Base-by-base conservation (phyloP, 2,888 invertebrate genomes). In the Drosophila demipolita region DNA sequence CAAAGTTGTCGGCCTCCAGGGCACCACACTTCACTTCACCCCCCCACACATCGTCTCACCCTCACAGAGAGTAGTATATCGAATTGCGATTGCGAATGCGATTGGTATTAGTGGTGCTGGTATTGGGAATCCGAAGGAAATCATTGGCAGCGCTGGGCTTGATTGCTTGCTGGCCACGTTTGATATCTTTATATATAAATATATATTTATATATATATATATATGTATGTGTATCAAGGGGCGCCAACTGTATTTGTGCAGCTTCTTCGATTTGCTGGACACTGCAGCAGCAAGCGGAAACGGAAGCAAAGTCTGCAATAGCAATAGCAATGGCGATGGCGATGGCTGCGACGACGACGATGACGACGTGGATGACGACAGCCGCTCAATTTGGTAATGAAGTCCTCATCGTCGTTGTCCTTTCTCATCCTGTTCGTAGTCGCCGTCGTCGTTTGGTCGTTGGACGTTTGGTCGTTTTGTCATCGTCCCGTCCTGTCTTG, bases 301-400 rank as follows among this genome's bases (percentile, higher is more conserved):
- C 87, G 87, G 87, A 87, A 87, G 76, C 75, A 71, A 17, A 77
- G 76, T 75, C 80, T 78, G 87, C 75, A 82, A 78, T 79, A 73
- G 59, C 85, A 84, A 82, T 75, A 66, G 57, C 32, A 42, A 57
- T 57, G 57, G 49, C 17, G 49, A 49, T 26, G 36, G 73, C 75
- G 49, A 75, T 66, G 62, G 60, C 71, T 23, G 23, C 29, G 63
- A 83, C 73, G 66, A 6, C n/a, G 35, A 15, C 35, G 35, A 35
- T 23, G 23, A 23, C 23, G 23, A 23, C 17, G 38, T 17, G 8
- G 45, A 23, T 23, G 45, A 73, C 77, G 79, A 75, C 73, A 87
- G 89, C 73, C 88, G 90, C 90, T 87, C 89, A 87, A 90, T 87
- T 87, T 90, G 87, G 87, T 90, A 87, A 87, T 87, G 87, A 90